Percentiles rank a stretch among this genome's conserved stretches.
phyloP scores from a whole-genome alignment of 2,113 vertebrate genomes.

The Axis porcinus region DNA sequence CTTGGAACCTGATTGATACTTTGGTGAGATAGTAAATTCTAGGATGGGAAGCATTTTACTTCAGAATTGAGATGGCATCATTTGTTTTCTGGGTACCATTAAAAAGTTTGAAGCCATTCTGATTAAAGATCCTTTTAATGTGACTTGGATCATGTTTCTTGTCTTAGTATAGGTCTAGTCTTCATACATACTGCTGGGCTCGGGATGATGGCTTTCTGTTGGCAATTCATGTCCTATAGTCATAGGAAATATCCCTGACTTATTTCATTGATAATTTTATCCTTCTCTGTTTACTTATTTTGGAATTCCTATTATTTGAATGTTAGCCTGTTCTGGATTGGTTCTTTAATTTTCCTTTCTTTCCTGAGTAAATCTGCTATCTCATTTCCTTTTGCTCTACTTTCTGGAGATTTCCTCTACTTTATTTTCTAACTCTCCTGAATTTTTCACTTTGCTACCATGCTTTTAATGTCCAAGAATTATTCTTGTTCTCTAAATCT shows the following conservation, averaged over 20 bases:
- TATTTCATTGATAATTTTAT: not conserved
- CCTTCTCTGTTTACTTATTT: not conserved
- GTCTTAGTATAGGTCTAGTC: not conserved
- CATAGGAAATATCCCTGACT: not conserved
- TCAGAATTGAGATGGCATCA: not conserved
- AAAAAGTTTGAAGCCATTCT: not conserved
- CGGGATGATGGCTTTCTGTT: not conserved
- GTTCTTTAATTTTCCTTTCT: not conserved
- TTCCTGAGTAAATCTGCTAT: not conserved
- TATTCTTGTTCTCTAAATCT: not conserved
- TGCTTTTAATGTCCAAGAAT: not conserved
- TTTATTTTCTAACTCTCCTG: not conserved
- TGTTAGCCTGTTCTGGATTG: not conserved
- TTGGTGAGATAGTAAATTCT: not conserved
- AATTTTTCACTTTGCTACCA: not conserved
- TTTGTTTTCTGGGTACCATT: not conserved
- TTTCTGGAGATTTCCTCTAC: not conserved
- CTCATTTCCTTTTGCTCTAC: not conserved
- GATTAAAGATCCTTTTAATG: not conserved
- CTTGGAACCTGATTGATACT: not conserved
- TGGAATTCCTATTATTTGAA: not conserved
- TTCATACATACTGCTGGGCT: not conserved
- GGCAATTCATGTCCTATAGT: not conserved
- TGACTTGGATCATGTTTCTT: not conserved
- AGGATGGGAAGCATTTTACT: not conserved